Base-by-base conservation (phyloP, 2,113 vertebrate genomes). In the Thermophis baileyi region DNA sequence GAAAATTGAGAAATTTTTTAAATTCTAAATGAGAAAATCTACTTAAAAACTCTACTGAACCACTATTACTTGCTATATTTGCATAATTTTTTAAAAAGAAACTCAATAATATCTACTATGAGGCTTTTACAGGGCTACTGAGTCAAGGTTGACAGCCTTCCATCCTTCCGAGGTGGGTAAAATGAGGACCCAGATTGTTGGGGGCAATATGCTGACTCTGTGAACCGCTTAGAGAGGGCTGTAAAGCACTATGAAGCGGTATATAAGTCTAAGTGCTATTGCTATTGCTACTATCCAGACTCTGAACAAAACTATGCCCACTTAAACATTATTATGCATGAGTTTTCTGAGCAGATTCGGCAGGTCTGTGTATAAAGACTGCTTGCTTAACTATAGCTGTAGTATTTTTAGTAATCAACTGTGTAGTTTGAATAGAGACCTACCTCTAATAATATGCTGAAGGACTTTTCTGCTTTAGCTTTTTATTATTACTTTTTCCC, bases 1-100 rank as follows among this genome's bases (percentile, higher is more conserved):
- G 91, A 91, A 96, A 96, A 87, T 40, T 87, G 51, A 90, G 9
- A 40, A 47, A n/a, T 9, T 10, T 50, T 10, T 35, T 3, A 74
- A 63, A 69, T 35, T 87, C 87, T 20, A 74, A 88, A 74, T 44
- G 24, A 88, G 53, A 87, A 91, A 87, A 18, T 47, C n/a, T 50
- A 27, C 30, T 88, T 63, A 91, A 47, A 87, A 49, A n/a, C 24
- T 8, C 46, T n/a, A 53, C 18, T 81, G 40, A 44, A 44, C 2
- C 74, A 81, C 18, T 44, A 47, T 55, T 87, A 4, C n/a, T 88
- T 54, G 44, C 30, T 27, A 49, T 63, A 63, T 47, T 47, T 63
- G 3, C 18, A 49, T n/a, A 40, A 22, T 44, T 22, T 74, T 81
- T 44, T 18, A 0, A 35, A n/a, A 81, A 25, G 12, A 69, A 92